Evolutionary conservation across 92 coral and sea anemone species (phyloP).

Genomic region (Porites lobata): DNA sequence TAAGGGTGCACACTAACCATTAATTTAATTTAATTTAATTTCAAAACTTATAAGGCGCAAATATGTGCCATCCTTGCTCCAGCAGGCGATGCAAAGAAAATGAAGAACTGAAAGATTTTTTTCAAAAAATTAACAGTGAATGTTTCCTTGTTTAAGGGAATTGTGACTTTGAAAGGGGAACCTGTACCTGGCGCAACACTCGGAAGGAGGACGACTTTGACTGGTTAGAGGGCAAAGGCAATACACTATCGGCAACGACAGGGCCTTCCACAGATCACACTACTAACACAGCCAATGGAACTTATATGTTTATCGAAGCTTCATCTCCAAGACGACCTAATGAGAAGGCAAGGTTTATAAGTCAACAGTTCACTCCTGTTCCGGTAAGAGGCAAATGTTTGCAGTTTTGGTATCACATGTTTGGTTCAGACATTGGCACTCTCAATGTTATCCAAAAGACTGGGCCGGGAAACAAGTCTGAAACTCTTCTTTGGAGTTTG

Average conservation of each 20-base stretch:
- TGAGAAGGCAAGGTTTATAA: conserved; percentile 85
- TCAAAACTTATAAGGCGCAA: no score
- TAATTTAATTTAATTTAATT: no score
- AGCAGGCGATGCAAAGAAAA: no score
- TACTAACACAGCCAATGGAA: conserved; percentile 85
- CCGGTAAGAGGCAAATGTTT: conserved; percentile 80
- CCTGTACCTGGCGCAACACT: conserved; percentile 93
- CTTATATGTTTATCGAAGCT: conserved; percentile 96
- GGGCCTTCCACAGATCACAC: conserved; percentile 97
- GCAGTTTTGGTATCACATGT: conserved; percentile 98
- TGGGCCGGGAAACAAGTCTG: conserved; percentile 86
- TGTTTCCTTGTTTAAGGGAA: conserved; percentile 61
- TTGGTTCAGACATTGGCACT: conserved; percentile 85
- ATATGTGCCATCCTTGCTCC: no score
- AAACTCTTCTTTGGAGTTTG: conserved; percentile 81
- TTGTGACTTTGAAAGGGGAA: conserved; percentile 92
- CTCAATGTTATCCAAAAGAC: conserved; percentile 85
- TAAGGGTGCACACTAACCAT: no score
- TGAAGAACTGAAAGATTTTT: no score
- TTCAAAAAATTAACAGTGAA: no score
- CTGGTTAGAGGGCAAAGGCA: conserved; percentile 91
- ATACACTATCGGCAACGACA: conserved; percentile 76
- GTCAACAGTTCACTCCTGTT: conserved; percentile 74
- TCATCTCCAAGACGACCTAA: conserved; percentile 86
- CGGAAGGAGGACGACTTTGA: conserved; percentile 90